These are phyloP conservation scores for Nebria brevicollis DNA, from an alignment of 2,888 invertebrate genomes.

Conservation along the genomic window DNA sequence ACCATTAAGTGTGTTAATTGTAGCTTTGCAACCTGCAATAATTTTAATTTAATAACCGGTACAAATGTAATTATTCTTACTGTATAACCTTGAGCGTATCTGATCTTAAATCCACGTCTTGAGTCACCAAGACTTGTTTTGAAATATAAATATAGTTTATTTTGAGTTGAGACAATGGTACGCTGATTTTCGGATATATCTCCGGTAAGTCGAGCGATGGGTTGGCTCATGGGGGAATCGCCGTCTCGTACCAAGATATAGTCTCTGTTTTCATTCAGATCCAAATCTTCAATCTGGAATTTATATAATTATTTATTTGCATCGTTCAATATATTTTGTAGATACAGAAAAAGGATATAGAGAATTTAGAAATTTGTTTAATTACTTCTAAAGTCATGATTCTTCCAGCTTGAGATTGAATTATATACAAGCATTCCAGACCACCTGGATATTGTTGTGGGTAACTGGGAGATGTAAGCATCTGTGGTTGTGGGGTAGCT, in stretches of 20 bases:
- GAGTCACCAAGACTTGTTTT: constrained; percentile 91
- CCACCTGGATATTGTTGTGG: constrained; percentile 95
- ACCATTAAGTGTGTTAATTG: constrained; percentile 84
- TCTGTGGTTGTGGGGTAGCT: constrained; percentile 89
- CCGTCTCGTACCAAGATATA: constrained; percentile 93
- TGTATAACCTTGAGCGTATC: constrained; percentile 75
- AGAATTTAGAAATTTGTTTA: constrained; percentile 5
- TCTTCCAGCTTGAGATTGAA: constrained; percentile 89
- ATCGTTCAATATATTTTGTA: too few species aligned
- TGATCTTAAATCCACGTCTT: constrained; percentile 89
- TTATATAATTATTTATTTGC: neutral
- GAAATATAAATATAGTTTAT: constrained; percentile 89
- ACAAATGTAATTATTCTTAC: constrained; percentile 10
- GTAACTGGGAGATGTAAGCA: constrained; percentile 90
- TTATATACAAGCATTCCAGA: constrained; percentile 93
- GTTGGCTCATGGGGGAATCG: constrained; percentile 83
- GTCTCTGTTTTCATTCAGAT: constrained; percentile 84
- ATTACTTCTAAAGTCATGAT: constrained; percentile 88
- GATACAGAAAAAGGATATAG: constrained; percentile 9
- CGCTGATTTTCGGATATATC: constrained; percentile 78
- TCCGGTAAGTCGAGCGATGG: constrained; percentile 86
- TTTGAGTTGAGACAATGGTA: constrained; percentile 91
- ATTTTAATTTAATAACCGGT: constrained; percentile 6
- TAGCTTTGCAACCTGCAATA: constrained; percentile 82
- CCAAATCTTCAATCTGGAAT: constrained; percentile 76